Base-by-base conservation (phyloP, 2,113 vertebrate species). In the Gila orcuttii region DNA sequence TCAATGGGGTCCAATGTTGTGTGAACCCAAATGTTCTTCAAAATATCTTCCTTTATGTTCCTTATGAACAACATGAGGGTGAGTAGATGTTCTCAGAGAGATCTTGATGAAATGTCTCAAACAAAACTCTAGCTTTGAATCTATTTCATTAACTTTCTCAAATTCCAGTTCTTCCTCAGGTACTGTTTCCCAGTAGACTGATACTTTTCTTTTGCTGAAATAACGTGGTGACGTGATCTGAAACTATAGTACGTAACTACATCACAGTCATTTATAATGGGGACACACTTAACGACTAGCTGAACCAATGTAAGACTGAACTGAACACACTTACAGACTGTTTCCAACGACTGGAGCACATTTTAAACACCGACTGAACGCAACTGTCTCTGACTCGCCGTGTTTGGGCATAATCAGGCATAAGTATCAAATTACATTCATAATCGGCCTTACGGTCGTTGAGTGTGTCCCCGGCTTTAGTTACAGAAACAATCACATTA, bases 151-250 rank as follows among this genome's bases (percentile, higher is more conserved):
- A 74, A 74, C 69, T 25, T 25, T 74, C 11, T 45, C 10, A 45
- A 74, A 42, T 25, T 2, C 39, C 10, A 73, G 39, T 39, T 73
- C 23, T 36, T 74, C 39, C 36, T 74, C 39, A 15, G 23, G 45
- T 25, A 39, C 23, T n/a, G 69, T 73, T 42, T 45, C 39, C 39
- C 69, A 25, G 39, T 13, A 45, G 69, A 25, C 69, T 74, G 69
- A 74, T 45, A 45, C 23, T 45, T 74, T 74, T 74, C 21, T 73
- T 45, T 42, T 73, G 39, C 69, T 73, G 39, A 74, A 45, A 42
- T 25, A 74, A 45, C 45, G 69, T 45, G 11, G 69, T 25, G 69
- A 45, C 1, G 5, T 42, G 69, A 74, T 45, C 21, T n/a, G 69
- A 39, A 45, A 45, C 12, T 74, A 42, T 45, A 45, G 42, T 42